Conservation (phyloP, 2,888 invertebrate species). For the Caenorhabditis sp. region DNA sequence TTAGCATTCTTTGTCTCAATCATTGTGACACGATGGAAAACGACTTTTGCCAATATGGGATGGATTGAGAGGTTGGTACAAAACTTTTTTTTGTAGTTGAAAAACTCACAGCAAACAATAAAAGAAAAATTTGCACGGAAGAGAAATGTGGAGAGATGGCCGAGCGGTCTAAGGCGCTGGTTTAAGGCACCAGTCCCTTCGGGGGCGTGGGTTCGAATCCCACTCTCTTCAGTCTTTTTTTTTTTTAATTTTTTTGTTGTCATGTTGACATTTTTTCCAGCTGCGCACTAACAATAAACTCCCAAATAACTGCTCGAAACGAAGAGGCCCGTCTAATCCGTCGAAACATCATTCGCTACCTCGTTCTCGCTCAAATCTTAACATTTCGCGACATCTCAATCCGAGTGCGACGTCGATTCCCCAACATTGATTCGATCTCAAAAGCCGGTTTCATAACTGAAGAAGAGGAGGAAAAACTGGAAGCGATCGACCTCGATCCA, state of each 20-base stretch:
- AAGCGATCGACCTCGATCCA: constrained; percentile 33
- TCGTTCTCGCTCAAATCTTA: constrained; percentile 47
- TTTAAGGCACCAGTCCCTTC: constrained; percentile 83
- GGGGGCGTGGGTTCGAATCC: constrained; percentile 87
- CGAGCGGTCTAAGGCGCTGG: constrained; percentile 81
- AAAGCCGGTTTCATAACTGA: constrained; percentile 33
- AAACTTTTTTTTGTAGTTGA: too few relatives aligned
- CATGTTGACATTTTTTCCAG: constrained; percentile 23
- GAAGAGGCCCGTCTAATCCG: constrained; percentile 38
- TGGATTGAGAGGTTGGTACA: constrained; percentile 51
- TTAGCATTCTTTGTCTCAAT: constrained; percentile 61
- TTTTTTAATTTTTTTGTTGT: too few relatives aligned
- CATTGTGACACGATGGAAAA: constrained; percentile 52
- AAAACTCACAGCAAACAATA: too few relatives aligned
- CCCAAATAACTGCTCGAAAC: constrained; percentile 37
- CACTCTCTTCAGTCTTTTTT: constrained; percentile 73
- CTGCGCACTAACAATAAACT: constrained; percentile 41
- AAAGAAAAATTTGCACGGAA: too few relatives aligned
- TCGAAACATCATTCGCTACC: constrained; percentile 46
- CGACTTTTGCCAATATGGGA: constrained; percentile 46
- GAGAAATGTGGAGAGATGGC: constrained; percentile 75
- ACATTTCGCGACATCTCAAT: constrained; percentile 64
- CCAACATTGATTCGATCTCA: constrained; percentile 52
- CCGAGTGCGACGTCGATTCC: constrained; percentile 55
- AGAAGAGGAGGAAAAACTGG: constrained; percentile 46